These are phyloP conservation scores for Cnemophilus loriae DNA, from an alignment of 2,113 vertebrate species.

Conservation along the genomic window DNA sequence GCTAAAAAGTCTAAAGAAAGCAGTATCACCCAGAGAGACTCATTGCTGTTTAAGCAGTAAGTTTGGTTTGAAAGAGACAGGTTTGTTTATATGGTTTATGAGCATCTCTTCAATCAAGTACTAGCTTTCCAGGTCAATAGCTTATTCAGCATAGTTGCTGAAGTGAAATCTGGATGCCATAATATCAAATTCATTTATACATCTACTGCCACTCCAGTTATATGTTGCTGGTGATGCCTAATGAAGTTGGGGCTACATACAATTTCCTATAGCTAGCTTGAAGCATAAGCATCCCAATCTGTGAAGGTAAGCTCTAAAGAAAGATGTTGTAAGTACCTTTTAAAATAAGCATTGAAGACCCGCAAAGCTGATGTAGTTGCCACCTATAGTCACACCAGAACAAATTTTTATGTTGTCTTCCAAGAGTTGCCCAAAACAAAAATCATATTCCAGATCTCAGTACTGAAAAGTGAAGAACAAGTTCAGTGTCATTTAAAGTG, in stretches of 20 bases:
- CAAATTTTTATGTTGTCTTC: not conserved
- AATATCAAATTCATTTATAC: not conserved
- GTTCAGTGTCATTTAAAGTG: not conserved
- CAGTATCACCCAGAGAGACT: not conserved
- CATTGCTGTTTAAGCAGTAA: not conserved
- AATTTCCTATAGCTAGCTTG: not conserved
- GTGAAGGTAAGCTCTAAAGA: not conserved
- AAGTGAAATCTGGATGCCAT: not conserved
- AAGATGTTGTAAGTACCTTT: not conserved
- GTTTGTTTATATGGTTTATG: not conserved
- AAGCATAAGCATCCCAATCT: not conserved
- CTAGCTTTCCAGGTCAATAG: not conserved
- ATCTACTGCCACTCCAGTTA: not conserved
- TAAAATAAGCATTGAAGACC: not conserved
- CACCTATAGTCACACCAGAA: not conserved
- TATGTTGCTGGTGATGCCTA: not conserved
- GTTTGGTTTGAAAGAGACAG: not conserved
- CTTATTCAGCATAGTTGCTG: not conserved
- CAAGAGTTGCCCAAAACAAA: not conserved
- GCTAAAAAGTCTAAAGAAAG: not conserved
- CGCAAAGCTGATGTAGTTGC: not conserved
- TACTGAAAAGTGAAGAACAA: not conserved
- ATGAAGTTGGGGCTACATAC: not conserved
- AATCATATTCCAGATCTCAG: not conserved
- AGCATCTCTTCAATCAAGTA: not conserved